Evolutionary conservation across 35 echinoderm and acorn worm genomes (phyloP).

Genomic region (Apostichopus parvimensis): DNA sequence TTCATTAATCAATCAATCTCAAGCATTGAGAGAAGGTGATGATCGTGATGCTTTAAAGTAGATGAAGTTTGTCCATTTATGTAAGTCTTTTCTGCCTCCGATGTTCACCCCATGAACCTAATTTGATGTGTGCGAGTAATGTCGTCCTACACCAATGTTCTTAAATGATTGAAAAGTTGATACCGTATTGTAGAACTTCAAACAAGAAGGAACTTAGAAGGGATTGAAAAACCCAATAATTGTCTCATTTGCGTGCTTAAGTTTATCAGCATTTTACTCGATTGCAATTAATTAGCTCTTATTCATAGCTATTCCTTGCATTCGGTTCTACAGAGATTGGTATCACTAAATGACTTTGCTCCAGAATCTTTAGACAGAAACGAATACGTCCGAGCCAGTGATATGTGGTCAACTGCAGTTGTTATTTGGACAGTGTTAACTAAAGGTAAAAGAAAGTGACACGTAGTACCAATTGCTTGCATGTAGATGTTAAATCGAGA

Average conservation of each 20-base stretch:
- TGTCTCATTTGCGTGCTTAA: not conserved
- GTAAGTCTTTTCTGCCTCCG: not conserved
- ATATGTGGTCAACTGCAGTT: slow-evolving; percentile 11
- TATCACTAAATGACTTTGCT: not conserved
- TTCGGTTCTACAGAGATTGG: not conserved
- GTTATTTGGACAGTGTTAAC: not conserved
- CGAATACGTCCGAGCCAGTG: not conserved
- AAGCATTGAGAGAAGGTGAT: no score
- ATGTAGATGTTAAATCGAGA: no score
- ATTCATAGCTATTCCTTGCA: no score
- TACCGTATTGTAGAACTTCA: no score
- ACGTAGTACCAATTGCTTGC: no score
- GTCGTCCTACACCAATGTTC: not conserved
- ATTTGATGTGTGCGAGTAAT: not conserved
- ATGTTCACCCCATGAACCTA: not conserved
- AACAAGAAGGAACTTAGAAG: no score
- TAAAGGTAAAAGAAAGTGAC: not conserved
- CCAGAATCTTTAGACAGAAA: slow-evolving; percentile 2
- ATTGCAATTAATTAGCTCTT: not conserved
- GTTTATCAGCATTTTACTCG: not conserved
- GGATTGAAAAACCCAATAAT: no score
- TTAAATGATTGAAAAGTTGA: no score
- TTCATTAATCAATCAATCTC: no score
- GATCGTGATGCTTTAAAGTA: no score
- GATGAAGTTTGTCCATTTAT: no score